Evolutionary conservation across 2,113 vertebrate species (phyloP).

Genomic region (Proterorhinus semilunaris): DNA sequence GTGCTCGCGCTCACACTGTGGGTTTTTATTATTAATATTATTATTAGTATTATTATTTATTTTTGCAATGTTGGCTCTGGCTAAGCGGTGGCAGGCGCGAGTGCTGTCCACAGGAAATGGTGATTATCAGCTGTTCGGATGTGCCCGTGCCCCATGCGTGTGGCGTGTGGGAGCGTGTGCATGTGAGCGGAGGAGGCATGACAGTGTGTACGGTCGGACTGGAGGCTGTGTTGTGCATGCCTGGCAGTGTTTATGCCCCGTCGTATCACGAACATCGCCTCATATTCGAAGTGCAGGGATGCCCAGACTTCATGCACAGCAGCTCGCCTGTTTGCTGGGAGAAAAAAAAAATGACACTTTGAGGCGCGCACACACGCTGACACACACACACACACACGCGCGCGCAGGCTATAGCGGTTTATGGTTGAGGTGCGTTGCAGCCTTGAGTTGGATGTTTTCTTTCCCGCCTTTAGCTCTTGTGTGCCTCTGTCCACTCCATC

Average conservation of each 20-base stretch:
- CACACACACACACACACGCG: background rate
- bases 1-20: slow-evolving; percentile 20
- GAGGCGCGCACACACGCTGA: background rate
- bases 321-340: slow-evolving; percentile 15
- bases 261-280: slow-evolving; percentile 29
- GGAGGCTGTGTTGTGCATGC: background rate
- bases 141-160: slow-evolving; percentile 31
- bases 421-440: slow-evolving; percentile 30
- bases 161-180: slow-evolving; percentile 6
- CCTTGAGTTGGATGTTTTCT: slow-evolving; percentile 37
- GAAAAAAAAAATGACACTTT: slow-evolving; percentile 15
- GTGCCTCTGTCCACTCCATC: slow-evolving; percentile 55
- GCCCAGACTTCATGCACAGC: slow-evolving; percentile 37
- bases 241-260: too few species aligned
- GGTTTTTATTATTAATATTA: background rate
- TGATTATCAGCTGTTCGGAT: slow-evolving; percentile 61
- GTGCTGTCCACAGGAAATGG: slow-evolving; percentile 47
- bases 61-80: slow-evolving; percentile 23
- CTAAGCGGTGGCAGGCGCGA: slow-evolving; percentile 9
- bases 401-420: slow-evolving; percentile 21
- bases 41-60: too few species aligned
- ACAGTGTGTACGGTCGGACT: background rate
- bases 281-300: slow-evolving; percentile 30
- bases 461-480: slow-evolving; percentile 39
- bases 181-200: slow-evolving; percentile 1